These are phyloP conservation scores for Athetis lepigone DNA, from an alignment of 2,888 invertebrate genomes.

Conservation along the genomic window DNA sequence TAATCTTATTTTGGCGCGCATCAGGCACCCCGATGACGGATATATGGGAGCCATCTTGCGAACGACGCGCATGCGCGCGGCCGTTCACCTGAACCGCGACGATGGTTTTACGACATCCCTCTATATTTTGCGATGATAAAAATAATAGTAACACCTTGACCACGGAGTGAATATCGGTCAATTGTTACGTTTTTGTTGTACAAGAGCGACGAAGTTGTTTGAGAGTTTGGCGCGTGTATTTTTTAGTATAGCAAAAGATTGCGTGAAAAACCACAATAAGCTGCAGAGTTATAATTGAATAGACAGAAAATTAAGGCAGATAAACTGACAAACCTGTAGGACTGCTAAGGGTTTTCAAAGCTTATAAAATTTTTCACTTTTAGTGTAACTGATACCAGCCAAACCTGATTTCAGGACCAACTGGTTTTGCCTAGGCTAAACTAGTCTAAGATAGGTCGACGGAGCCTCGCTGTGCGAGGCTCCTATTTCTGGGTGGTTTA, in stretches of 20 bases:
- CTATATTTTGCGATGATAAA: constrained; percentile 83
- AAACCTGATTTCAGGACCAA: too few species aligned
- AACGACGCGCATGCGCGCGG: constrained; percentile 81
- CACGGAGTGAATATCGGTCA: constrained; percentile 74
- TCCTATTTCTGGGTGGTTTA: too few species aligned
- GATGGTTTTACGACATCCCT: constrained; percentile 85
- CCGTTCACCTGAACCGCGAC: constrained; percentile 87
- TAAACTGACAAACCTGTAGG: too few species aligned
- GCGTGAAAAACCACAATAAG: too few species aligned
- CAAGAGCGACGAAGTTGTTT: constrained; percentile 24
- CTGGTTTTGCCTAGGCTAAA: too few species aligned
- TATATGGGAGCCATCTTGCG: constrained; percentile 87
- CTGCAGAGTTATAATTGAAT: too few species aligned
- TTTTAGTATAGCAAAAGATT: background rate
- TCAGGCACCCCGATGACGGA: constrained; percentile 87
- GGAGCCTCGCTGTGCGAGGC: too few species aligned
- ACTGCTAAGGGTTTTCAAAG: too few species aligned
- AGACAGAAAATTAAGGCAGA: too few species aligned
- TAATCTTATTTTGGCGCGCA: constrained; percentile 90
- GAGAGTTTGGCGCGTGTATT: constrained; percentile 12
- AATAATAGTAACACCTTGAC: constrained; percentile 85
- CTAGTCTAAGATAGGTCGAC: too few species aligned
- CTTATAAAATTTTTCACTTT: too few species aligned
- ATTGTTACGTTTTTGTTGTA: constrained; percentile 59
- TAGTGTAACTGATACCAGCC: too few species aligned